A percentile compares a stretch with the other conserved stretches of the same genome.
Evolutionary conservation across 2,113 vertebrate species (phyloP).

Genomic region (Cygnus buccinator): DNA sequence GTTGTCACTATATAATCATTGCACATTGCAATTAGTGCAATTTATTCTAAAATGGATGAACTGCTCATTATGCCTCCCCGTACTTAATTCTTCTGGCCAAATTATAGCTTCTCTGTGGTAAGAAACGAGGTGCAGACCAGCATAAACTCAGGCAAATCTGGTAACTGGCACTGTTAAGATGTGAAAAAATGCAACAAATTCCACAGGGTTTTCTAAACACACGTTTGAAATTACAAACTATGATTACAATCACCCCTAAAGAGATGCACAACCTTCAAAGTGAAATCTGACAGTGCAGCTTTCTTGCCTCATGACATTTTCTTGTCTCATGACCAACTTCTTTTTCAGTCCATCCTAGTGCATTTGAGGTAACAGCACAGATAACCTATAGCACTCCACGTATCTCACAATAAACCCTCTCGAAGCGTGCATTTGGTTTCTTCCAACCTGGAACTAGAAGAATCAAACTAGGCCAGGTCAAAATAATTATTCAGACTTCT

Average conservation of each 20-base stretch:
- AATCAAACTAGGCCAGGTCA: neutral
- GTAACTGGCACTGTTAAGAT: neutral
- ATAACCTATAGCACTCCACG: accelerated
- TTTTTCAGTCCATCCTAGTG: neutral
- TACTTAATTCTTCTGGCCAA: neutral
- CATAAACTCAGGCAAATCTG: accelerated
- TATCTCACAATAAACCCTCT: neutral
- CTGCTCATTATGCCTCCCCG: neutral
- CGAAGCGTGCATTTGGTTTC: neutral
- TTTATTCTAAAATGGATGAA: neutral
- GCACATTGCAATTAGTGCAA: neutral
- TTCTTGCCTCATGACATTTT: neutral
- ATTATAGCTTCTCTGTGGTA: neutral
- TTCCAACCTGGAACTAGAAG: neutral
- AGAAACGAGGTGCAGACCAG: neutral
- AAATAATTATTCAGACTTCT: neutral
- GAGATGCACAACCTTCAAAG: neutral
- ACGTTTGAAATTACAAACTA: neutral
- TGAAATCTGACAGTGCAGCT: neutral
- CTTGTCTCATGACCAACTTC: neutral
- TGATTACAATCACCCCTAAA: neutral
- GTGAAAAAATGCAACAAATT: neutral
- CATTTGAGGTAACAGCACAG: neutral
- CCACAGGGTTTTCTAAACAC: neutral
- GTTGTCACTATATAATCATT: neutral